These are phyloP conservation scores for Terrapene triunguis DNA, from an alignment of 2,113 vertebrate species.

Conservation along the genomic window DNA sequence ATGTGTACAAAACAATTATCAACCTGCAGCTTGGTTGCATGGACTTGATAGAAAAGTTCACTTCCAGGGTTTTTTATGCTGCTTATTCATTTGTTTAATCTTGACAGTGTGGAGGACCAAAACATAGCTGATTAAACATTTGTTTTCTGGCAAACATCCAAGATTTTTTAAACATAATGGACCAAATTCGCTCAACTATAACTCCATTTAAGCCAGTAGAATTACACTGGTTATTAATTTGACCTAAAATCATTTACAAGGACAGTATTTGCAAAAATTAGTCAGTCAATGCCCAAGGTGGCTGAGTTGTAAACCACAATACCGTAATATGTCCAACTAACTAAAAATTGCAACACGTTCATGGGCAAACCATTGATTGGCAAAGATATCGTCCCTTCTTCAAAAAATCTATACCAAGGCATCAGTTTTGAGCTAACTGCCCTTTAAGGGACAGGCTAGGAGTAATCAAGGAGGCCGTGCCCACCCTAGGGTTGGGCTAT, in stretches of 20 bases:
- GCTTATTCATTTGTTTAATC: neutral
- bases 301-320: neutral
- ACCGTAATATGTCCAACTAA: neutral
- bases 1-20: neutral
- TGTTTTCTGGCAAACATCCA: neutral
- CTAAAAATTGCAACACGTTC: neutral
- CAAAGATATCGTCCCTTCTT: neutral
- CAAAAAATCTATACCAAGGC: neutral
- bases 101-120: neutral
- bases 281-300: neutral
- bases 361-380: neutral
- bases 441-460: neutral
- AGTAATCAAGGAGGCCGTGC: neutral
- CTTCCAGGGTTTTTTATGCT: neutral
- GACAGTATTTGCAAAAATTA: neutral
- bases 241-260: neutral
- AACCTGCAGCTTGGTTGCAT: neutral
- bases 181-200: slow-evolving; percentile 14
- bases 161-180: neutral
- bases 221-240: neutral
- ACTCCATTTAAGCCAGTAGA: neutral
- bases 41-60: neutral
- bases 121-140: neutral
- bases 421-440: neutral
- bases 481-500: neutral